Conservation (phyloP, 2,113 vertebrate genomes). For the Scytalopus superciliaris region DNA sequence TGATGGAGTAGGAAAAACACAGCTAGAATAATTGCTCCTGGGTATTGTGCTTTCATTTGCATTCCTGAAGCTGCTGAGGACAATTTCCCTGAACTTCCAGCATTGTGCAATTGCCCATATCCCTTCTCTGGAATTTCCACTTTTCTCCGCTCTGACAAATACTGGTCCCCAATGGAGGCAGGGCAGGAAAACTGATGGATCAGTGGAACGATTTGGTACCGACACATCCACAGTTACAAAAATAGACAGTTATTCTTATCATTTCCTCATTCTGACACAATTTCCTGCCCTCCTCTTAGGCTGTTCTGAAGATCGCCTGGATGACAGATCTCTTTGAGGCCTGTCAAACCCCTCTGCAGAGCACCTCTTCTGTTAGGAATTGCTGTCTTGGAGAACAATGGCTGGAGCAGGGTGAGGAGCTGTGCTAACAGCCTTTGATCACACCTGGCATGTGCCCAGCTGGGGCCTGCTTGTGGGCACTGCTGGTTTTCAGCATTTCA, state of each 20-base stretch:
- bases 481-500: neutral
- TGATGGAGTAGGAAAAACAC: neutral
- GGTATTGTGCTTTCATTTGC: neutral
- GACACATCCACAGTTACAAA: constrained; percentile 5
- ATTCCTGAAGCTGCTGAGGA: neutral
- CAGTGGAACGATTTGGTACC: neutral
- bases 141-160: neutral
- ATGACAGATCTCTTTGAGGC: constrained; percentile 51
- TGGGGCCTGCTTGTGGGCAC: neutral
- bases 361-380: neutral
- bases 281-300: constrained; percentile 33
- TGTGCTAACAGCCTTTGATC: constrained; percentile 35
- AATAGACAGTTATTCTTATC: constrained; percentile 45
- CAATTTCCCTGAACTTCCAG: neutral
- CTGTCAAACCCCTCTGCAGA: neutral
- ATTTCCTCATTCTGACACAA: constrained; percentile 45
- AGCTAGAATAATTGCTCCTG: constrained; percentile 28
- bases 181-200: neutral
- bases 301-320: neutral
- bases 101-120: neutral
- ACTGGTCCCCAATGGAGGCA: neutral
- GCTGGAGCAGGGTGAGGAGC: neutral
- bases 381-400: neutral
- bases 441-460: neutral
- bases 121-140: neutral